A percentile compares a stretch with the other conserved stretches of the same genome.
These are phyloP conservation scores for Zaprionus ghesquierei DNA, from an alignment of 1,140 invertebrate species.

Conservation along the genomic window DNA sequence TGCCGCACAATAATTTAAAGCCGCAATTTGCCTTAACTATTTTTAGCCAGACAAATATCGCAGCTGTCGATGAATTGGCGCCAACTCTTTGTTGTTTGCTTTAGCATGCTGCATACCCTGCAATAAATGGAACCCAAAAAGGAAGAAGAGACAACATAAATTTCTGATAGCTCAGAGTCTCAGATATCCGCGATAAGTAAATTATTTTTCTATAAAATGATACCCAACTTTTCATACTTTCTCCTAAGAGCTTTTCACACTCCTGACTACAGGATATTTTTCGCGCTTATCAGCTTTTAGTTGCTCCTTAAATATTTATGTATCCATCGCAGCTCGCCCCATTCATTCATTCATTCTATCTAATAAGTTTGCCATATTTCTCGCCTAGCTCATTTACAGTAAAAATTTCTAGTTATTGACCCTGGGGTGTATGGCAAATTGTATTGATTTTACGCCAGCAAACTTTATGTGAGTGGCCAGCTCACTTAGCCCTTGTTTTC, in stretches of 20 bases:
- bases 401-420: constrained; percentile 54
- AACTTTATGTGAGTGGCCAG: constrained; percentile 41
- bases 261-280: background rate
- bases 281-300: background rate
- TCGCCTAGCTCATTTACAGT: constrained; percentile 62
- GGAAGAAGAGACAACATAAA: background rate
- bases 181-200: too few species aligned
- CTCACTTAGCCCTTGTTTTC: constrained; percentile 14
- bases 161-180: too few species aligned
- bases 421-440: constrained; percentile 14
- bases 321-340: constrained; percentile 30
- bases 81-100: constrained; percentile 27
- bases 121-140: background rate
- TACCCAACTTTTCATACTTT: too few species aligned
- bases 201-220: too few species aligned
- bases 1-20: constrained; percentile 21
- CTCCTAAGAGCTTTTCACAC: too few species aligned
- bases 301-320: constrained; percentile 52
- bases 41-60: constrained; percentile 47
- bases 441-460: constrained; percentile 56
- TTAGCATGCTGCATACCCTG: constrained; percentile 3
- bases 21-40: constrained; percentile 58
- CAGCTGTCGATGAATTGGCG: constrained; percentile 50
- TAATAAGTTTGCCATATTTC: constrained; percentile 63
- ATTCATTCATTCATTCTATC: constrained; percentile 52